A percentile compares a stretch with the other conserved stretches of the same genome.
phyloP scores from a whole-genome alignment of 2,797 vertebrate genomes.

The Oreortyx pictus region DNA sequence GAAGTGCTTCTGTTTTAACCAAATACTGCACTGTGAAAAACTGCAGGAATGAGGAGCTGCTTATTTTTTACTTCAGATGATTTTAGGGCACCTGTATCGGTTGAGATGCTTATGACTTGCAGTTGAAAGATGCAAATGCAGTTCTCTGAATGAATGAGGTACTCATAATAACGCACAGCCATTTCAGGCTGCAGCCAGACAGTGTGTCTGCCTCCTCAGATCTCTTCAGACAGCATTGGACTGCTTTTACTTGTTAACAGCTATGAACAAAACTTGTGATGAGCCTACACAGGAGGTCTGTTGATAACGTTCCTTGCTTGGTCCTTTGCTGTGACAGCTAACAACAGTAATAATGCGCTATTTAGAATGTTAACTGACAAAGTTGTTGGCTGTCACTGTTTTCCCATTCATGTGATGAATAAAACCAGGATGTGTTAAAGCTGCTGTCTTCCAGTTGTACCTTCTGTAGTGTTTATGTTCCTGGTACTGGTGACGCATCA shows the following conservation, averaged over 20 bases:
- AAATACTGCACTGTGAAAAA: no score
- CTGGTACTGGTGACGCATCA: not conserved
- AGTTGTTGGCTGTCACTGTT: not conserved
- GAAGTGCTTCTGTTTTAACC: not conserved
- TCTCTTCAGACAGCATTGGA: not conserved
- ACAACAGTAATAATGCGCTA: not conserved
- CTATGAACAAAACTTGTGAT: not conserved
- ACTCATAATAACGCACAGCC: not conserved
- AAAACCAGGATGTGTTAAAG: not conserved
- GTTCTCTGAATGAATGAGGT: not conserved
- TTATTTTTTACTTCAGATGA: not conserved
- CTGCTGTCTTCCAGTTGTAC: not conserved
- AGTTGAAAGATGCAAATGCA: not conserved
- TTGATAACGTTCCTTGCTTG: not conserved
- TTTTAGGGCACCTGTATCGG: not conserved
- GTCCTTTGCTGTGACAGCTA: not conserved
- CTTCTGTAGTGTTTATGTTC: not conserved
- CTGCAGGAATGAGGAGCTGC: not conserved
- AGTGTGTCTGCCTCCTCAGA: slow-evolving; percentile 1
- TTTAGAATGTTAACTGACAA: not conserved
- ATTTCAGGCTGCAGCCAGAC: not conserved
- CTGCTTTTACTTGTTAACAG: not conserved
- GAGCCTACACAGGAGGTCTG: not conserved
- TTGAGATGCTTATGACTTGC: not conserved
- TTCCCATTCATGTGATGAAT: not conserved